Percentiles rank a stretch among this genome's conserved stretches.
Conservation (phyloP, 2,113 vertebrate species). For the Centropus bengalensis region DNA sequence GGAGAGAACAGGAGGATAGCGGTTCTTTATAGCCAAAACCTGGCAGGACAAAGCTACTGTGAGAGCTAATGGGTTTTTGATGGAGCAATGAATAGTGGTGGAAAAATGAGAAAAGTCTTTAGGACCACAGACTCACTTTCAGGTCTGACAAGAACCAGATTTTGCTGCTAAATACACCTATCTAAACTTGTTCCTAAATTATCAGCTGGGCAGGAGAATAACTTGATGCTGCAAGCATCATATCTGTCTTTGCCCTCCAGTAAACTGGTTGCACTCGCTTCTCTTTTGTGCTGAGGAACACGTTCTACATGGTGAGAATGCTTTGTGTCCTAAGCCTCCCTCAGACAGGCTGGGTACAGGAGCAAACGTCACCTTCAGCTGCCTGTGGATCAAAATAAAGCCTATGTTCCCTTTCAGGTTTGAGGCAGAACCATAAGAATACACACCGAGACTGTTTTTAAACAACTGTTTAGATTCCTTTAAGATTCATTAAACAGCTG, state of each 20-base stretch:
- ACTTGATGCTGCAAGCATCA: background rate
- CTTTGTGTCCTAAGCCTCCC: background rate
- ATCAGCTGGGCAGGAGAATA: background rate
- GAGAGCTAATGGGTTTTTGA: background rate
- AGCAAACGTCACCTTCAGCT: background rate
- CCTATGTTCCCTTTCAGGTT: background rate
- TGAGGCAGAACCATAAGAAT: background rate
- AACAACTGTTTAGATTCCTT: background rate
- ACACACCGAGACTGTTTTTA: background rate
- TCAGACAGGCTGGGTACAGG: background rate
- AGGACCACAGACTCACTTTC: background rate
- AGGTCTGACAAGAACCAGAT: background rate
- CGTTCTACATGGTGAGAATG: background rate
- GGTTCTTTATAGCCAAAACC: background rate
- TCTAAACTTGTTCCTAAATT: too few relatives aligned
- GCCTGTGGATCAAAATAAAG: background rate
- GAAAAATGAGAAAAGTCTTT: background rate
- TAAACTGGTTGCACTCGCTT: background rate
- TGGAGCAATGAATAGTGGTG: background rate
- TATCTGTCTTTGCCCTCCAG: background rate
- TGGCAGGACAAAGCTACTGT: background rate
- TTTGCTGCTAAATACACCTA: background rate
- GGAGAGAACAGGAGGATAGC: fast-evolving
- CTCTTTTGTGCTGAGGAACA: background rate
- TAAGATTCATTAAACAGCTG: background rate